phyloP scores from a whole-genome alignment of 2,113 vertebrate species.

The Hippocampus barbouri region DNA sequence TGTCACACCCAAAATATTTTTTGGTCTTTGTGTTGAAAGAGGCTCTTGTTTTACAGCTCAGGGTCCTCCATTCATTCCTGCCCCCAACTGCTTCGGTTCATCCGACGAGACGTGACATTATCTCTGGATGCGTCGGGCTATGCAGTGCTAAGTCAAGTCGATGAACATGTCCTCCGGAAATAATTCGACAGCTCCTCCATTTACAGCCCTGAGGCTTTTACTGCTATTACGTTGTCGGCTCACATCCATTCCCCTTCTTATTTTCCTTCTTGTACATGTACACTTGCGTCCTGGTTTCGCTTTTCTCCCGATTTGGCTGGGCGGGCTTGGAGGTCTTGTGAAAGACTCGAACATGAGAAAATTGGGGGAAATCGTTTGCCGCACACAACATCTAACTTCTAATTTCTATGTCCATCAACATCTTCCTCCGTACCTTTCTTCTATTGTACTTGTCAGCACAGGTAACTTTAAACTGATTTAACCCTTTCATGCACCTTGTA shows the following conservation, averaged over 20 bases:
- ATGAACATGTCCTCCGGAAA: conserved; percentile 49
- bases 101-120: conserved; percentile 31
- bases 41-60: neutral
- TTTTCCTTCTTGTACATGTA: conserved; percentile 1
- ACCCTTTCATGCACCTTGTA: too few relatives aligned
- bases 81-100: conserved; percentile 23
- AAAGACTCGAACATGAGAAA: neutral
- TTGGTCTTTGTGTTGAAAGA: neutral
- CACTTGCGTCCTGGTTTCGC: conserved; percentile 4
- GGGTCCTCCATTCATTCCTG: conserved; percentile 21
- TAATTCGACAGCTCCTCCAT: conserved; percentile 39
- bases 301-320: neutral
- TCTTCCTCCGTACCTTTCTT: neutral
- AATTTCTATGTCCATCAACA: neutral
- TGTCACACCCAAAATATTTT: neutral
- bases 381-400: neutral
- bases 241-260: conserved; percentile 16
- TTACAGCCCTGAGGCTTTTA: conserved; percentile 48
- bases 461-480: conserved; percentile 59
- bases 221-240: conserved; percentile 46
- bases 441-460: conserved; percentile 25
- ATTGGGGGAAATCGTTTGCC: neutral
- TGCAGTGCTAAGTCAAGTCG: conserved; percentile 46
- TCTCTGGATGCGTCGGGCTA: conserved; percentile 34
- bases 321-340: neutral